Percentiles rank a stretch among this genome's conserved stretches.
Conservation (phyloP, 2,888 invertebrate genomes). For the Diarsia mendica region DNA sequence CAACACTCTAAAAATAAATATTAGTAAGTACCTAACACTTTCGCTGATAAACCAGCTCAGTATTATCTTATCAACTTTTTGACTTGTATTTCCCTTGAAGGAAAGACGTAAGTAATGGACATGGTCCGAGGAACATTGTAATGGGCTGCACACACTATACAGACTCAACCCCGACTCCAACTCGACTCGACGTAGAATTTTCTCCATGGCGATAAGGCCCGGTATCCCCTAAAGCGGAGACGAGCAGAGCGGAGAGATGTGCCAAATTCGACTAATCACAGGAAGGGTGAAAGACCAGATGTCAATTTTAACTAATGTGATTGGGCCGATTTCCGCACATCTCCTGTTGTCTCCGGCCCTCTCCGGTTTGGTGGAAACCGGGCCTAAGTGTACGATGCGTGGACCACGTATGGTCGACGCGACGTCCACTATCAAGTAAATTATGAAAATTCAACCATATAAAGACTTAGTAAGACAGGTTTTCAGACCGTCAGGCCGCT, state of each 20-base stretch:
- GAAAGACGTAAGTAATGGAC: constrained; percentile 14
- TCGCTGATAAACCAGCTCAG: constrained; percentile 55
- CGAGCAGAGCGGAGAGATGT: no score
- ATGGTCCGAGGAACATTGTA: constrained; percentile 10
- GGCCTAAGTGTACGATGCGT: background rate
- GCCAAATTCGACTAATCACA: no score
- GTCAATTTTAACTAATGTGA: no score
- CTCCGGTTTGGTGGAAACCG: no score
- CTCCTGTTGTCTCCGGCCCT: no score
- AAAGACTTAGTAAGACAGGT: no score
- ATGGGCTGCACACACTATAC: constrained; percentile 2
- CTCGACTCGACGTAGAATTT: background rate
- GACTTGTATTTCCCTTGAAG: constrained; percentile 41
- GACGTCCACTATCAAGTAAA: background rate
- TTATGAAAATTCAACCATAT: background rate
- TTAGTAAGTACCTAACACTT: constrained; percentile 45
- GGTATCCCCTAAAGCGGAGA: no score
- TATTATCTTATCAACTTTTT: constrained; percentile 55
- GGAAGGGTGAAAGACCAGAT: no score
- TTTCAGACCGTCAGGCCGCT: no score
- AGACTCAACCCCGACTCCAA: background rate
- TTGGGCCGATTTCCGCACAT: no score
- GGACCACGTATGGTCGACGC: background rate
- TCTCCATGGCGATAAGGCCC: background rate
- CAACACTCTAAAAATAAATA: constrained; percentile 44